Conservation (phyloP, 2,113 vertebrate species). For the Choloepus hoffmanni region DNA sequence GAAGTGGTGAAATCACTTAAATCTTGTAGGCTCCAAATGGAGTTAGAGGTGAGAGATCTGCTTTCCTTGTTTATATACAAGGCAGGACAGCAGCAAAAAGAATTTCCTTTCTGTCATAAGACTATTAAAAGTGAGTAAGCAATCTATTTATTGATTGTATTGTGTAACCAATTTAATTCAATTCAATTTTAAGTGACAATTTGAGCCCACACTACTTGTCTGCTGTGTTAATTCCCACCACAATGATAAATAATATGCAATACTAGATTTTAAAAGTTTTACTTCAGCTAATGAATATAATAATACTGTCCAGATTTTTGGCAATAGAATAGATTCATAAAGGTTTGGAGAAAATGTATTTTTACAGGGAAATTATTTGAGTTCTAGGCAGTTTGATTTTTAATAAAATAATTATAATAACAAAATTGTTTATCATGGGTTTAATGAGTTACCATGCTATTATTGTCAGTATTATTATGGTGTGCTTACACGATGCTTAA, state of each 20-base stretch:
- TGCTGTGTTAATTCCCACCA: not conserved
- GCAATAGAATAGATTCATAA: not conserved
- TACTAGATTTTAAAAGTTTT: not conserved
- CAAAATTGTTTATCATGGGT: not conserved
- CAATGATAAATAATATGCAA: not conserved
- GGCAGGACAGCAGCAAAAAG: not conserved
- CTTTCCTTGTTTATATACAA: not conserved
- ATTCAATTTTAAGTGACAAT: not conserved
- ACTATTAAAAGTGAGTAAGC: not conserved
- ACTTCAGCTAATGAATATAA: not conserved
- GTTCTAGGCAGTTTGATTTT: not conserved
- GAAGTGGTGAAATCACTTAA: not conserved
- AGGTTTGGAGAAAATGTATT: constrained; percentile 10
- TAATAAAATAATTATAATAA: not conserved
- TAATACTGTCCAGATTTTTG: not conserved
- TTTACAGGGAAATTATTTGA: not conserved
- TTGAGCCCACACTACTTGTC: not conserved
- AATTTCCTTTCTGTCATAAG: not conserved
- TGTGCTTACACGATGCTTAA: not conserved
- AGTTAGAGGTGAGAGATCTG: not conserved
- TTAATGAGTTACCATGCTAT: not conserved
- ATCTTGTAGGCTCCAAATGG: not conserved
- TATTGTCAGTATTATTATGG: not conserved
- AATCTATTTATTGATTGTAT: not conserved
- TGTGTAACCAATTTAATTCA: not conserved